Evolutionary conservation across 2,797 vertebrate species (phyloP), one percentile per base, ranked within the genome.

Genomic region (Danionella dracula): DNA sequence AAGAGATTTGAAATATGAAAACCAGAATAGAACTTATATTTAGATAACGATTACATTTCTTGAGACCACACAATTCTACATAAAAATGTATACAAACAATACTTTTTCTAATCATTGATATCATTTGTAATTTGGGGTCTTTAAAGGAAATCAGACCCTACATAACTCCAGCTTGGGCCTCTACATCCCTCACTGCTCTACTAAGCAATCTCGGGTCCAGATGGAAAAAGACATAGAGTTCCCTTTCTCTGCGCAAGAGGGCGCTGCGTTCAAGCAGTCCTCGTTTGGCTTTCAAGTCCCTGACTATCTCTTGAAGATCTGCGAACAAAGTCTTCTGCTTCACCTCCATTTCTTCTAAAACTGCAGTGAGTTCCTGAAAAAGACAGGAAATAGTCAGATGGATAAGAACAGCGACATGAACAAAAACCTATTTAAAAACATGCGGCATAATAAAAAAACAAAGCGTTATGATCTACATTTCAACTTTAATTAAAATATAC

Each of bases 191-290:
- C 45, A 98, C 88, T 12, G 88, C 65, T 72, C 89, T 88, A 80
- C 88, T 90, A 75, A 97, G 83, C 32, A 83, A 80, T 7, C 78
- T 77, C 55, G 91, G 76, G 19, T 98, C 89, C 72, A 90, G 86
- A 70, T 92, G 92, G 82, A 93, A 97, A 81, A 91, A 84, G 31
- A 93, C 76, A 58, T 94, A 97, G 41, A 99, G 83, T 19, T 93
- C 85, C 83, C 93, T 90, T 82, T 97, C 92, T 66, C 85, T 83
- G 70, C 86, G 86, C 59, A 87, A 83, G 17, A 87, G 76, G 58
- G 86, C 79, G 72, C 79, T 88, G 63, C 85, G 89, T 57, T 93
- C 86, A 63, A 98, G 78, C 73, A 88, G 78, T 32, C 85, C 89
- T 45, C 85, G 90, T 81, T 94, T 97, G 8, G 74, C 73, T 79